Conservation (phyloP, 2,797 vertebrate species). For the Steatocranus sp. region DNA sequence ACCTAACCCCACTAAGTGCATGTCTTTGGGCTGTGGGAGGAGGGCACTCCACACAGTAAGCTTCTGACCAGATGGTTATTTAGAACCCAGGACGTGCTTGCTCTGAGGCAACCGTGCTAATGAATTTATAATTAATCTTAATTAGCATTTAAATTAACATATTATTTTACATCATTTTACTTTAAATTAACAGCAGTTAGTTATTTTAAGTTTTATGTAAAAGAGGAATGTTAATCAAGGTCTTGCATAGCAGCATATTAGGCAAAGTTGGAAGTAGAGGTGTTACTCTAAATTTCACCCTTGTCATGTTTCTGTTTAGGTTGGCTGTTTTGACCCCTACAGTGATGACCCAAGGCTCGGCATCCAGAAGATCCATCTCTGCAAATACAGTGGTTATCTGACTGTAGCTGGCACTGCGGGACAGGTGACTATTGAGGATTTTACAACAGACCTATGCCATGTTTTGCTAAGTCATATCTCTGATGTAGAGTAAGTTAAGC, state of each 20-base stretch:
- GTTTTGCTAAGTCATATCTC: neutral
- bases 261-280: neutral
- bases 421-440: slow-evolving; percentile 77
- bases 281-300: neutral
- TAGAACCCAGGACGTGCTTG: neutral
- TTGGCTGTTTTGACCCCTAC: slow-evolving; percentile 96
- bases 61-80: neutral
- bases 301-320: slow-evolving; percentile 62
- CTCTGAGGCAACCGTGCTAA: neutral
- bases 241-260: neutral
- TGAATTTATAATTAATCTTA: neutral
- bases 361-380: slow-evolving; percentile 97
- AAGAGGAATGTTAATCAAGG: neutral
- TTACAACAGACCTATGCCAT: neutral
- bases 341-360: slow-evolving; percentile 97
- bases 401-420: slow-evolving; percentile 96
- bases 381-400: slow-evolving; percentile 97
- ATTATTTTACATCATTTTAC: neutral
- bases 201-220: neutral
- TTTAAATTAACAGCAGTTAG: neutral
- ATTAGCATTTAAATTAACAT: neutral
- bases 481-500: neutral
- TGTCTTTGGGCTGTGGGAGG: neutral
- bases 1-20: neutral
- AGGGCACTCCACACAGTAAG: neutral